Percentiles rank a stretch among this genome's conserved stretches.
Conservation (phyloP, 64 coral and sea anemone genomes). For the Exaiptasia diaphana region DNA sequence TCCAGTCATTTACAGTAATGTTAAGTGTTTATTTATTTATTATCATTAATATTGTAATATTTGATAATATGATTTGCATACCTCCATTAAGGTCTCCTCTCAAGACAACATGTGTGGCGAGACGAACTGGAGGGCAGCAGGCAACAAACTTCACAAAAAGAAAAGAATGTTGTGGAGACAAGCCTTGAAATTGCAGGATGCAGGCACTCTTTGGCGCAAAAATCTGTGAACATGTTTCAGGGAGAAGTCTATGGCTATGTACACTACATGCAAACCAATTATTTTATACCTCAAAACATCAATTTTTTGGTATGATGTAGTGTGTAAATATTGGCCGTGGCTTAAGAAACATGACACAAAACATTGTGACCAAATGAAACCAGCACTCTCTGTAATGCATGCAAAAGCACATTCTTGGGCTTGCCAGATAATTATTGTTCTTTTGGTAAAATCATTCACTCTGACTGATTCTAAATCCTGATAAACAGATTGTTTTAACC, state of each 20-base stretch:
- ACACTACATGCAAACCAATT: conserved; percentile 26
- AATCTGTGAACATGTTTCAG: conserved; percentile 33
- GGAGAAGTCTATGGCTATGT: conserved; percentile 59
- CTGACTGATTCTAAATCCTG: too few relatives aligned
- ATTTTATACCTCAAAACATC: background rate
- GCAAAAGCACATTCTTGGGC: conserved; percentile 39
- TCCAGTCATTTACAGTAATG: too few relatives aligned
- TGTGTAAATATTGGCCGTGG: conserved; percentile 67
- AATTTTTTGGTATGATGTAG: conserved; percentile 60
- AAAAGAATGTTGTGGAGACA: conserved; percentile 6
- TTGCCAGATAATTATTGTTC: conserved; percentile 50
- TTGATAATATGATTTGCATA: too few relatives aligned
- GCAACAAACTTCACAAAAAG: conserved; percentile 3
- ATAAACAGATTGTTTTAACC: too few relatives aligned
- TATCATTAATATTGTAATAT: too few relatives aligned
- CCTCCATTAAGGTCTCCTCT: background rate
- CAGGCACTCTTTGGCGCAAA: conserved; percentile 32
- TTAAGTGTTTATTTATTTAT: too few relatives aligned
- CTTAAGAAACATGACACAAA: conserved; percentile 24
- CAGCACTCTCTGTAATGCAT: conserved; percentile 46
- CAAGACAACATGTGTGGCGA: conserved; percentile 1
- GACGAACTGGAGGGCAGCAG: conserved; percentile 11
- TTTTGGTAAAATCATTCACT: background rate
- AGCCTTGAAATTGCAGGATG: conserved; percentile 46
- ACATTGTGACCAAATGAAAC: conserved; percentile 2